A percentile compares a stretch with the other conserved stretches of the same genome.
These are phyloP conservation scores for Dorcus parallelipipedus DNA, from an alignment of 2,888 invertebrate genomes.

Conservation along the genomic window DNA sequence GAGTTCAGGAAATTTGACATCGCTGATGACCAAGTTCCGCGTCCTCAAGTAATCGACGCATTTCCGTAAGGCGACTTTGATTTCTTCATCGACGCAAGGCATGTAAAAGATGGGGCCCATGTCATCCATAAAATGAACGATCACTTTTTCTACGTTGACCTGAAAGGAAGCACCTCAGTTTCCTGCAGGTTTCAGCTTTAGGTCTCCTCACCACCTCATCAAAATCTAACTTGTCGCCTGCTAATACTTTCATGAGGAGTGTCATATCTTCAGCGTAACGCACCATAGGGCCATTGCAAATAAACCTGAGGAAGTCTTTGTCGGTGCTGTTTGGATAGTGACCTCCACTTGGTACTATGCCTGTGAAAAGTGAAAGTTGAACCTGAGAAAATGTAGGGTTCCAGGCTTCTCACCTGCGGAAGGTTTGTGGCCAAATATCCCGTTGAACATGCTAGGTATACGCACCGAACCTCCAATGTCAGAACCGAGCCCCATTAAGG, in stretches of 20 bases:
- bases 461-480: slow-evolving; percentile 96
- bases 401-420: slow-evolving; percentile 46
- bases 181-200: slow-evolving; percentile 9
- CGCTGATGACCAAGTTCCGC: not conserved
- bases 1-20: slow-evolving; percentile 16
- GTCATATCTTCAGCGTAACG: slow-evolving; percentile 81
- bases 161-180: slow-evolving; percentile 40
- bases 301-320: slow-evolving; percentile 63
- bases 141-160: not conserved
- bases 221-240: slow-evolving; percentile 48
- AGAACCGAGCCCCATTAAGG: slow-evolving; percentile 85
- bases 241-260: slow-evolving; percentile 65
- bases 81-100: slow-evolving; percentile 49
- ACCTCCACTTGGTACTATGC: slow-evolving; percentile 74
- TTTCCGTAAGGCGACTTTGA: slow-evolving; percentile 51
- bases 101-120: not conserved
- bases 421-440: slow-evolving; percentile 92
- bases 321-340: slow-evolving; percentile 51
- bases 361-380: slow-evolving; percentile 18
- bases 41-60: slow-evolving; percentile 52
- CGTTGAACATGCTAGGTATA: slow-evolving; percentile 92
- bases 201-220: slow-evolving; percentile 45
- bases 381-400: slow-evolving; percentile 46
- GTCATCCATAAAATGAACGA: slow-evolving; percentile 3
- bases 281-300: slow-evolving; percentile 74